Base-by-base conservation (phyloP, 1,140 invertebrate species). In the Bombus fervidus region DNA sequence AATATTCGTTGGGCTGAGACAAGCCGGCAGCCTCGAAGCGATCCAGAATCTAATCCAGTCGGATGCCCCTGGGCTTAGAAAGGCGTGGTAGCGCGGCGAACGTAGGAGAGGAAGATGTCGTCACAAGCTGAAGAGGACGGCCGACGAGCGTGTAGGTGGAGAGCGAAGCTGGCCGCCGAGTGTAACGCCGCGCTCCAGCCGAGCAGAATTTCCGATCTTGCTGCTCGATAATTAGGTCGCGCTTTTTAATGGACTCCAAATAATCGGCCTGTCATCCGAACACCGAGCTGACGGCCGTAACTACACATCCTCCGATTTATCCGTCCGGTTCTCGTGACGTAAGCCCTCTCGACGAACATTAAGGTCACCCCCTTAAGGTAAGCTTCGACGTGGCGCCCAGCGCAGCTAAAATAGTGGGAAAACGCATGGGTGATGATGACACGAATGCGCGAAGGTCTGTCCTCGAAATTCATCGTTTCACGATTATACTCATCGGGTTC, bases 51-150 rank as follows among this genome's bases (percentile, higher is more conserved):
- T 91, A 91, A 91, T 91, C 90, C 90, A 71, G 73, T 85, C 88
- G 47, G 90, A 91, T 91, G 91, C 91, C 91, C 91, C 91, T 92
- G 91, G 91, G 91, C 91, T 90, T 92, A 92, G 91, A 92, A 92
- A 92, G 91, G 91, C 91, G 91, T 92, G 91, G 91, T 91, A 39
- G 37, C 83, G 25, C 77, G 79, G 71, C 74, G 82, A 78, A 87
- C 81, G 88, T 89, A 91, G 90, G 85, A 89, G 83, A 91, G 72
- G 75, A 64, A 34, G 83, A 83, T 92, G 91, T 91, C 91, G 91
- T 92, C 91, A 92, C 83, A 79, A 64, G 64, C 82, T n/a, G 81
- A 72, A 83, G 79, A 84, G 66, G 81, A 91, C 85, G 87, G 73
- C 77, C n/a, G 43, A 22, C 22, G 41, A 57, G n/a, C 62, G 85